phyloP scores from a whole-genome alignment of 2,888 invertebrate genomes.

The Pristionchus japonicus region DNA sequence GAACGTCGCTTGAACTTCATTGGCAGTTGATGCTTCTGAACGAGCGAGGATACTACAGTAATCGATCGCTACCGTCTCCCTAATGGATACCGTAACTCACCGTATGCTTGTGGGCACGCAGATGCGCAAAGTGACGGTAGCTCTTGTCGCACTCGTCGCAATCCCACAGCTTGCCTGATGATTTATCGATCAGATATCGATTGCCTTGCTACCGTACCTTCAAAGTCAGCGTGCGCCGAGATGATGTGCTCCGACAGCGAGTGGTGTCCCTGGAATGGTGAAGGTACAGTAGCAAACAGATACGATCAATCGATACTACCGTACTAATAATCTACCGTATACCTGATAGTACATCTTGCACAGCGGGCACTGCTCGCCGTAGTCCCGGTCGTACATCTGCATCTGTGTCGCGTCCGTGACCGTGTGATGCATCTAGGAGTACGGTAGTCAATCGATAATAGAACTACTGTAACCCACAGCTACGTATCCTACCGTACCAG shows the following conservation, averaged over 20 bases:
- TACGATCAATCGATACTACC: background rate
- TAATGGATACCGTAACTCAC: background rate
- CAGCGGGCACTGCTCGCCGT: conserved; percentile 37
- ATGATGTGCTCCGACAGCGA: conserved; percentile 40
- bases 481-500: conserved; percentile 37
- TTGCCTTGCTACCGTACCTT: background rate
- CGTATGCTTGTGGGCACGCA: conserved; percentile 20
- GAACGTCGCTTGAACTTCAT: conserved; percentile 29
- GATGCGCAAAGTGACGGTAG: conserved; percentile 40
- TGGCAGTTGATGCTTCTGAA: conserved; percentile 12
- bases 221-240: background rate
- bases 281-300: background rate
- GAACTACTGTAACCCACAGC: background rate
- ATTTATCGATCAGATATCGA: background rate
- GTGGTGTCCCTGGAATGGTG: conserved; percentile 2
- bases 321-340: background rate
- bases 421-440: background rate
- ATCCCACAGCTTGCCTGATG: conserved; percentile 5
- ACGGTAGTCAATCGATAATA: background rate
- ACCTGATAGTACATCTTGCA: conserved; percentile 42
- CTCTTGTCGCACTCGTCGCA: conserved; percentile 31
- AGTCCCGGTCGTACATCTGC: conserved; percentile 16
- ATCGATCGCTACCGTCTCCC: background rate
- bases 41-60: background rate
- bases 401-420: background rate